Evolutionary conservation across 1,140 invertebrate genomes (phyloP), one percentile per base, ranked within the genome.

Genomic region (Drosophila persimilis): DNA sequence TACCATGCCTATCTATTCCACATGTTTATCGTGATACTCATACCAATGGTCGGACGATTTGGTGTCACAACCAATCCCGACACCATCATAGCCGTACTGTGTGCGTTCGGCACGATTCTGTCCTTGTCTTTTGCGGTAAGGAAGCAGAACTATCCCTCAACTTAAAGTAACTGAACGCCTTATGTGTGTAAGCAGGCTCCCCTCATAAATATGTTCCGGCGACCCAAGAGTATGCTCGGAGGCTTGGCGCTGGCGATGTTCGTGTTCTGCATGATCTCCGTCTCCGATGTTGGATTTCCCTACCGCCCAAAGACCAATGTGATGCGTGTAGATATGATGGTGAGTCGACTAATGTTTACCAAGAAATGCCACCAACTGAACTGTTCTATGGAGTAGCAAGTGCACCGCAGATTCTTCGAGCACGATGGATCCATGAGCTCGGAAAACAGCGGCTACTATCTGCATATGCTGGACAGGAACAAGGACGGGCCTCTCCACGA

Each of bases 221-320:
- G 73, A 11, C 80, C 89, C 0, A 77, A 75, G 17, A 54, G 60
- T 7, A 58, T 90, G 31, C 93, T 95, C 44, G 92, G 92, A 9
- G 89, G 94, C 1, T 77, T 95, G 9, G 55, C 55, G 0, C 6
- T 83, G 7, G 56, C 67, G 0, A 29, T 92, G 93, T 93, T 85
- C 94, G 61, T 81, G 15, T 81, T 77, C 44, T 59, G 79, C 31
- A 92, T 94, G 54, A 90, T 95, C 47, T 92, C 95, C 69, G 89
- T 95, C 15, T 95, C 94, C n/a, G 94, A 95, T 5, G 80, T 96
- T 26, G 95, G 96, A 41, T 96, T 96, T 91, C 95, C 96, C 1
- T 97, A 95, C 80, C 94, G 94, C 60, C 93, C 93, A 2, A 93
- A 94, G 44, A 93, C 94, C 9, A 93, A 94, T 29, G 94, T 95